Evolutionary conservation across 2,797 vertebrate species (phyloP), one percentile per base, ranked within the genome.

Genomic region (Holocentrus rufus): DNA sequence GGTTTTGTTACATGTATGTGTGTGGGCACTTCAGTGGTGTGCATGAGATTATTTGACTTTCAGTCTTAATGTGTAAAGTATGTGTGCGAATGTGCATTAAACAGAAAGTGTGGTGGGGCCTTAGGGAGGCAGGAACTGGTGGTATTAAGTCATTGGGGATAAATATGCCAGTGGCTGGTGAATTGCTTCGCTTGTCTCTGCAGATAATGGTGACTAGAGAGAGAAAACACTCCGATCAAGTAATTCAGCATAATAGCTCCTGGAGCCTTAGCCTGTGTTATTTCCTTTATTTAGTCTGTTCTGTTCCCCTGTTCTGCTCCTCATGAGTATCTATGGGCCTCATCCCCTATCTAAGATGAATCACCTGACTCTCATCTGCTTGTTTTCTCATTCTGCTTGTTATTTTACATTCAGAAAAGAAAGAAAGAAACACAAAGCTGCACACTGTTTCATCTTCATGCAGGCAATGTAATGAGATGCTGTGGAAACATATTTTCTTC

Each of bases 121-220:
- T 15, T 5, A 15, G 14, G 67, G 9, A 2, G 57, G 36, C 15
- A 61, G 31, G 22, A 55, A 73, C 22, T 25, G n/a, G 55, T 27
- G 27, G 75, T 52, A 52, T 72, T 49, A 44, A 80, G 74, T 76
- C 46, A 67, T 46, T 53, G 34, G n/a, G 76, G 55, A 58, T 59
- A 59, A 64, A 69, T 70, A 36, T 42, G 22, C 36, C 7, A 15
- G 44, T 10, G 7, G 65, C n/a, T 77, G 50, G 52, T 69, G 39
- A 79, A 87, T 66, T 63, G 63, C 67, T 67, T 14, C 17, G 27
- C 34, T 27, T 23, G 31, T 75, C 52, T 68, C 39, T 68, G 61
- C 59, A 69, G 65, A 59, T 30, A 69, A 50, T 6, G 23, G 23
- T 46, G 42, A 75, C 60, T 72, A 52, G 57, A 68, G 27, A 69